Base-by-base conservation (phyloP, 2,797 vertebrate species). In the Betta splendens region DNA sequence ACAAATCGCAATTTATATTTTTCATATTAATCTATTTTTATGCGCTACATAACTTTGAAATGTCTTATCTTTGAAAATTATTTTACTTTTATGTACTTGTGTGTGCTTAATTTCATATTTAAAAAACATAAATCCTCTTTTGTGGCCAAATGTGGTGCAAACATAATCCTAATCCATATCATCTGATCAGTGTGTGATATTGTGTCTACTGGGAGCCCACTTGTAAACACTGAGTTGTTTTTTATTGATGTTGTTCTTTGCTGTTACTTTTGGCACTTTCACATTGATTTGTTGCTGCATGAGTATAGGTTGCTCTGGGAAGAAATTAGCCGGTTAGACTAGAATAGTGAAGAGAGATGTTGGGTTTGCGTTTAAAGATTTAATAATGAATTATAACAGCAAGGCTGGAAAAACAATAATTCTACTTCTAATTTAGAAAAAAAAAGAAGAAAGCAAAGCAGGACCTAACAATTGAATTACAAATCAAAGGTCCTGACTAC, bases 161-260 rank as follows among this genome's bases (percentile, higher is more conserved):
- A 75, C 70, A 62, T 21, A 2, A 59, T 31, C 52, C 71, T 74
- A 85, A 84, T 86, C 80, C 69, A 52, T 5, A 65, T 75, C 69
- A 81, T 75, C 64, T 69, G 54, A 74, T 75, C 51, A 56, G 37
- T 32, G 18, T n/a, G n/a, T 23, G 36, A 49, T 42, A 44, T 39
- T 35, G 31, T 48, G 25, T 39, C 26, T 38, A 60, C 39, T 40
- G 7, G 62, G 28, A 25, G 35, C 62, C 9, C 43, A 35, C 40
- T 28, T 75, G 59, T 62, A 39, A 67, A 54, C 25, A 58, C 16
- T 40, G 37, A 37, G 62, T 64, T 63, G 26, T 67, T 53, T 35
- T n/a, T n/a, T n/a, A n/a, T n/a, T n/a, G 20, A 46, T 1, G 42
- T 53, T 25, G 50, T 26, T 55, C 9, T 16, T 21, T 49, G 10